Percentiles rank a stretch among this genome's conserved stretches.
Evolutionary conservation across 2,113 vertebrate species (phyloP).

Genomic region (Pimephales promelas): DNA sequence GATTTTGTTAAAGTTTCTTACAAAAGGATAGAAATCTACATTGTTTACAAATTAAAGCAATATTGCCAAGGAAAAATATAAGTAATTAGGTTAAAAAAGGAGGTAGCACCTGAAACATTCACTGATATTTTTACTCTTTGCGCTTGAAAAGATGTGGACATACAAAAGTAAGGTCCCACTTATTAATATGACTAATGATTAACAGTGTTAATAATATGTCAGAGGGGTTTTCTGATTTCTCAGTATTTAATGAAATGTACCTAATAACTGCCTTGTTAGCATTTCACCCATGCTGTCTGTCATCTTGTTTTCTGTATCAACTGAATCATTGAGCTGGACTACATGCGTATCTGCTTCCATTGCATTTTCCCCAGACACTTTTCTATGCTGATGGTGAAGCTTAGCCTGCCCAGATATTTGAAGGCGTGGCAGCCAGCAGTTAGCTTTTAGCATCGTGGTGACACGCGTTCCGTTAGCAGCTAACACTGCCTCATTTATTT

Average conservation of each 20-base stretch:
- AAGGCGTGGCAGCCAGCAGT: constrained; percentile 64
- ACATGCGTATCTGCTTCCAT: constrained; percentile 3
- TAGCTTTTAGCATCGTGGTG: constrained; percentile 72
- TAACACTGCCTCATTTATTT: constrained; percentile 77
- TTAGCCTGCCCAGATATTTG: constrained; percentile 61
- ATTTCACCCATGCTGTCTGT: neutral
- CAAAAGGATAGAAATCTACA: neutral
- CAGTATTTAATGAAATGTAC: neutral
- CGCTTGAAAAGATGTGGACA: neutral
- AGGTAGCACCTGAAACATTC: too few species aligned
- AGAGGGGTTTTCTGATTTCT: neutral
- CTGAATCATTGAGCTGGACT: constrained; percentile 16
- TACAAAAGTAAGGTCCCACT: neutral
- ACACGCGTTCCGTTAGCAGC: constrained; percentile 70
- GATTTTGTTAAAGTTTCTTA: constrained; percentile 4
- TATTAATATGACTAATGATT: neutral
- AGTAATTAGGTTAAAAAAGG: too few species aligned
- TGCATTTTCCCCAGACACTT: constrained; percentile 31
- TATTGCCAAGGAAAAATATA: neutral
- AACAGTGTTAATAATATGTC: neutral
- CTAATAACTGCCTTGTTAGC: constrained; percentile 35
- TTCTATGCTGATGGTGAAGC: constrained; percentile 29
- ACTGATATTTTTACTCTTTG: too few species aligned
- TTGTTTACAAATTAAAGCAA: neutral
- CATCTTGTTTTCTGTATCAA: neutral